Conservation (phyloP, 2,113 vertebrate genomes). For the Brachyhypopomus occidentalis region DNA sequence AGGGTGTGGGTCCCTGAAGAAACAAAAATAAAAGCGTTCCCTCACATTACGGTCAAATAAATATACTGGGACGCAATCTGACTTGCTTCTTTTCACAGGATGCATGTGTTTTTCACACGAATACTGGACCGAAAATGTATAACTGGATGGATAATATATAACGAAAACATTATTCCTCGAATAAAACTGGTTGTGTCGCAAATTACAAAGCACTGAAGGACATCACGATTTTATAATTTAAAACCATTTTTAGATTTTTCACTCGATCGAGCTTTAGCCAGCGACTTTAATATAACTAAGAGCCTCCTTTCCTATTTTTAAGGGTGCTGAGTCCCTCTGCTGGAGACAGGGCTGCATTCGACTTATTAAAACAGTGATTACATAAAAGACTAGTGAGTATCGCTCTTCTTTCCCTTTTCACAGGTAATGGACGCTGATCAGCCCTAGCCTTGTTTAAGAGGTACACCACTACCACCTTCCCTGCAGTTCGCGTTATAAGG, state of each 20-base stretch:
- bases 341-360: background rate
- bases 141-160: too few species aligned
- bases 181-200: too few species aligned
- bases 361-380: too few species aligned
- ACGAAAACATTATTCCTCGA: too few species aligned
- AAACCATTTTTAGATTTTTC: background rate
- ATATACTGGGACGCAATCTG: background rate
- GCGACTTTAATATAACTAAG: background rate
- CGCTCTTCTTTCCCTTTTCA: background rate
- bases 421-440: background rate
- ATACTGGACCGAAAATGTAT: background rate
- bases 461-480: too few species aligned
- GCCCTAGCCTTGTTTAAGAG: background rate
- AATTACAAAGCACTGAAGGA: too few species aligned
- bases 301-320: background rate
- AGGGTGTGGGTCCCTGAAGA: background rate
- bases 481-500: too few species aligned
- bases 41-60: background rate
- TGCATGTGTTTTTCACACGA: background rate
- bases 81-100: background rate
- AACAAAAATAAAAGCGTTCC: background rate
- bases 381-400: too few species aligned
- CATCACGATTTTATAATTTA: too few species aligned
- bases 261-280: background rate
- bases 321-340: slow-evolving; percentile 16